phyloP scores from a whole-genome alignment of 2,888 invertebrate genomes.

The Marronus borbonicus region DNA sequence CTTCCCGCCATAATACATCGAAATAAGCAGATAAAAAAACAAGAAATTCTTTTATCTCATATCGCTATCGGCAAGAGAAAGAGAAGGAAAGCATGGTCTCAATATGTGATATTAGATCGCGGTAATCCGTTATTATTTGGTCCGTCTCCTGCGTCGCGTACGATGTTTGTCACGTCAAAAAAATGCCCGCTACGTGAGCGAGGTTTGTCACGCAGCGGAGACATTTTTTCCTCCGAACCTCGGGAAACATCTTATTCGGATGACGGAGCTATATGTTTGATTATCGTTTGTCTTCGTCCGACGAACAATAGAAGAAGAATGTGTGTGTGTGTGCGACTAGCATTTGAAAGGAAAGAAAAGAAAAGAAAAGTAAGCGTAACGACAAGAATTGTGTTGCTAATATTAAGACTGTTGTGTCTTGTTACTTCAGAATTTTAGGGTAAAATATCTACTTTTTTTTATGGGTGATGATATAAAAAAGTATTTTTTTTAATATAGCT shows the following conservation, averaged over 20 bases:
- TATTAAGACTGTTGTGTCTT: no score
- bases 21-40: not conserved
- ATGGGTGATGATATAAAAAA: no score
- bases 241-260: conserved; percentile 4
- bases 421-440: no score
- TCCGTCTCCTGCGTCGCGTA: not conserved
- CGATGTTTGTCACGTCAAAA: conserved; percentile 7
- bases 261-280: conserved; percentile 9
- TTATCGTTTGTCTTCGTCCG: conserved; percentile 7
- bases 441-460: no score
- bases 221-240: not conserved
- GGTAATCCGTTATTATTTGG: conserved; percentile 7
- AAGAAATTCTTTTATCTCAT: not conserved
- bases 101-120: conserved; percentile 17
- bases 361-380: not conserved
- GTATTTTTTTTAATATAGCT: no score
- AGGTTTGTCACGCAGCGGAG: conserved; percentile 1
- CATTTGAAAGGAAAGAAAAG: not conserved
- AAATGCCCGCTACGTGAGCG: not conserved
- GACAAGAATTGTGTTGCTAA: no score
- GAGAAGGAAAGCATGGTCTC: not conserved
- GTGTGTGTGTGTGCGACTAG: not conserved
- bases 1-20: not conserved
- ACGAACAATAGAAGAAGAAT: not conserved
- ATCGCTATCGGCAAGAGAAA: not conserved